Evolutionary conservation across 2,113 vertebrate genomes (phyloP).

Genomic region (Peromyscus maniculatus): DNA sequence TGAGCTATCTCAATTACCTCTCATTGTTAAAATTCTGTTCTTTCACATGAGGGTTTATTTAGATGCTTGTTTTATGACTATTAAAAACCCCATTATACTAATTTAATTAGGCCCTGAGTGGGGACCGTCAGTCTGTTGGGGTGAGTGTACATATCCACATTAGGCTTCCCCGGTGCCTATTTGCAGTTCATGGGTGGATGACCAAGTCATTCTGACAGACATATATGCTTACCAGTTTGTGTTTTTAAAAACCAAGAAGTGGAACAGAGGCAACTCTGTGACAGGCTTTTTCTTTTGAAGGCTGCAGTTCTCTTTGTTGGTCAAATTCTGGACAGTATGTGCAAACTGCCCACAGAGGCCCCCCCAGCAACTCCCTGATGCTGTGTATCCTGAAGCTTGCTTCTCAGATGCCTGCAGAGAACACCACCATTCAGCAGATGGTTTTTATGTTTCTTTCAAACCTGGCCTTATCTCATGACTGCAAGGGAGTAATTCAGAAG

Average conservation of each 20-base stretch:
- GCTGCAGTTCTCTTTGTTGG: conserved; percentile 93
- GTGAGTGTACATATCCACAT: not conserved
- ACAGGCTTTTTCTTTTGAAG: conserved; percentile 85
- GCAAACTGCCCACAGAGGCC: conserved; percentile 77
- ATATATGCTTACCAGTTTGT: not conserved
- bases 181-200: not conserved
- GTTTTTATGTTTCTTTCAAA: conserved; percentile 94
- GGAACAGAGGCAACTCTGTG: not conserved
- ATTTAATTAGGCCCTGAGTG: not conserved
- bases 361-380: conserved; percentile 90
- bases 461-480: conserved; percentile 94
- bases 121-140: not conserved
- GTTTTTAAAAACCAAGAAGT: not conserved
- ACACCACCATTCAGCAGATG: conserved; percentile 88
- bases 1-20: not conserved
- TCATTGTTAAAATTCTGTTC: not conserved
- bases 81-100: not conserved
- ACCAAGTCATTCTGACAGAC: not conserved
- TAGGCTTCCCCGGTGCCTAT: not conserved
- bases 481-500: conserved; percentile 95
- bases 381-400: conserved; percentile 93
- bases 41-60: not conserved
- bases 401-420: conserved; percentile 89
- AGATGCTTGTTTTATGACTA: not conserved
- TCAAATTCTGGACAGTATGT: conserved; percentile 80